A percentile compares a stretch with the other conserved stretches of the same genome.
Evolutionary conservation across 2,113 vertebrate species (phyloP).

Genomic region (Perccottus glenii): DNA sequence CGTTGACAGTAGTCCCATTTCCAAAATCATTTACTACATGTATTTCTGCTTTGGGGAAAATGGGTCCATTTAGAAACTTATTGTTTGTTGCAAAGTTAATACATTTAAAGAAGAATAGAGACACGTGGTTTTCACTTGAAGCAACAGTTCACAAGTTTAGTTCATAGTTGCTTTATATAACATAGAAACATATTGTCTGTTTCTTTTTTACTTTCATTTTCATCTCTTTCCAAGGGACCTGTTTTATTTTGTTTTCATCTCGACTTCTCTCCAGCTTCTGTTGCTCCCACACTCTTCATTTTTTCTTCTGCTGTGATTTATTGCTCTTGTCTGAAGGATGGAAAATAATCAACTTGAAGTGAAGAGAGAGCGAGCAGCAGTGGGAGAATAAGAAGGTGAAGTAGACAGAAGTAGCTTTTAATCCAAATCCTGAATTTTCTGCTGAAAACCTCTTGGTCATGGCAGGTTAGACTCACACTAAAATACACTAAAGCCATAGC

Average conservation of each 20-base stretch:
- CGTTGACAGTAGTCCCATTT: conserved; percentile 30
- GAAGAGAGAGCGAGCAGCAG: conserved; percentile 50
- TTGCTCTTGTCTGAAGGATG: conserved; percentile 74
- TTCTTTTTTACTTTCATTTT: conserved; percentile 23
- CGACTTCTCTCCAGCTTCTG: conserved; percentile 14
- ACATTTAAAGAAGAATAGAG: too few relatives aligned
- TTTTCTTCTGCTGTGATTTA: conserved; percentile 63
- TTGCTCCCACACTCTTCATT: conserved; percentile 29
- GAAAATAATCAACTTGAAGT: conserved; percentile 77
- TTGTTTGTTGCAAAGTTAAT: neutral
- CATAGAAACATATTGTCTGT: neutral
- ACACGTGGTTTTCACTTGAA: too few relatives aligned
- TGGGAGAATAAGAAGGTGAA: conserved; percentile 58
- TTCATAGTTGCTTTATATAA: neutral
- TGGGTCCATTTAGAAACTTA: neutral
- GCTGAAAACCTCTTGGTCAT: conserved; percentile 65
- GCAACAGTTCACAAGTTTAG: too few relatives aligned
- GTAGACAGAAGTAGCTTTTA: conserved; percentile 67
- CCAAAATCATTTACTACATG: too few relatives aligned
- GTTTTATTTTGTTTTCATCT: conserved; percentile 19
- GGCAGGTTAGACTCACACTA: conserved; percentile 46
- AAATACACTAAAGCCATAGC: conserved; percentile 20
- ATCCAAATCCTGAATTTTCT: conserved; percentile 73
- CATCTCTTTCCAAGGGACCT: conserved; percentile 7
- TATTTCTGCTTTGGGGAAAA: too few relatives aligned